phyloP scores from a whole-genome alignment of 2,797 vertebrate species.

The Ceryle rudis region DNA sequence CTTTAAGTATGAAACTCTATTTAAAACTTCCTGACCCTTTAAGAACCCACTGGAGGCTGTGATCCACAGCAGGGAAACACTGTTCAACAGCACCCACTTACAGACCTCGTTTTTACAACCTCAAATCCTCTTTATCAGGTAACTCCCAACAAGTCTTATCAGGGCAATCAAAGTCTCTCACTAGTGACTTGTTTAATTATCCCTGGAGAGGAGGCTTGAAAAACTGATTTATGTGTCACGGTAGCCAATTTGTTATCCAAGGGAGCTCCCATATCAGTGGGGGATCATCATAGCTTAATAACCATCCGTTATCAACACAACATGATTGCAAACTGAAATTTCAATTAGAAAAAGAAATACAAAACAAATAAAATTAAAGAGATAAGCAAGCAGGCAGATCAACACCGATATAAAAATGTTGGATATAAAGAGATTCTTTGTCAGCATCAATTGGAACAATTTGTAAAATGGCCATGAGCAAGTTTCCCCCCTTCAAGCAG shows the following conservation, averaged over 20 bases:
- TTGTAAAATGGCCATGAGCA: constrained; percentile 21
- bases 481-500: not conserved
- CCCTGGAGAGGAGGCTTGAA: constrained; percentile 34
- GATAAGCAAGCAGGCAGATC: constrained; percentile 39
- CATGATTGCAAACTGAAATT: not conserved
- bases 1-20: not conserved
- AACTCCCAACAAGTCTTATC: constrained; percentile 50
- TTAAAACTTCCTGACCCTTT: not conserved
- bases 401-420: not conserved
- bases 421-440: constrained; percentile 36
- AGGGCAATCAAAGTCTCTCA: constrained; percentile 38
- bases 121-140: constrained; percentile 1
- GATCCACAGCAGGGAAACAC: not conserved
- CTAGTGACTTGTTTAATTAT: constrained; percentile 33
- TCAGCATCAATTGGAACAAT: constrained; percentile 14
- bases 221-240: constrained; percentile 28
- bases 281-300: constrained; percentile 44
- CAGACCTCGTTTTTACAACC: not conserved
- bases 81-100: not conserved
- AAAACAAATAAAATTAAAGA: constrained; percentile 23
- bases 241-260: constrained; percentile 51
- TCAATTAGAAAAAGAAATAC: constrained; percentile 36
- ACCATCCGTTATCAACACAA: constrained; percentile 24
- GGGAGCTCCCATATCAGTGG: constrained; percentile 5
- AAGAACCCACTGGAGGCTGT: not conserved